A percentile compares a stretch with the other conserved stretches of the same genome.
Conservation (phyloP, 2,888 invertebrate species). For the Drosophila antonietae region DNA sequence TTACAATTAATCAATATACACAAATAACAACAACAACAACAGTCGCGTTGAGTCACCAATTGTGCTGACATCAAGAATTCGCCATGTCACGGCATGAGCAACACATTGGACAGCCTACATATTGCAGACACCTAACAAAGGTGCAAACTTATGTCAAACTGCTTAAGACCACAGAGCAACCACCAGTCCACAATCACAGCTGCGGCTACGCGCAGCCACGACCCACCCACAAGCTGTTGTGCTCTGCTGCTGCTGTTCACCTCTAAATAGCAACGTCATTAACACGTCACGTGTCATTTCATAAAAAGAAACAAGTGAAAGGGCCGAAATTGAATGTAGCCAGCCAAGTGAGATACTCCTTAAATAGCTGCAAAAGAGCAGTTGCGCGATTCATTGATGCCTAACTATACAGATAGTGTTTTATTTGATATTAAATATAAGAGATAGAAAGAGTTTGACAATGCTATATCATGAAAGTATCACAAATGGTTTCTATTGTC, state of each 20-base stretch:
- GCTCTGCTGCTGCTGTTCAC: neutral
- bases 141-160: slow-evolving; percentile 36
- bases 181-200: slow-evolving; percentile 27
- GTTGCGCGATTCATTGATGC: neutral
- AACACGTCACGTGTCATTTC: slow-evolving; percentile 41
- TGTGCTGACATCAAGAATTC: slow-evolving; percentile 32
- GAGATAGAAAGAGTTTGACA: neutral
- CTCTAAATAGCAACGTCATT: slow-evolving; percentile 49
- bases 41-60: slow-evolving; percentile 41
- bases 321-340: neutral
- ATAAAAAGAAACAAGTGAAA: slow-evolving; percentile 5
- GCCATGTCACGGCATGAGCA: slow-evolving; percentile 48
- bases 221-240: neutral
- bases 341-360: neutral
- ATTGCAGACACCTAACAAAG: slow-evolving; percentile 28
- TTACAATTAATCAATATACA: slow-evolving; percentile 57
- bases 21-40: neutral
- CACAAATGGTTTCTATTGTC: too few species aligned
- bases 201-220: neutral
- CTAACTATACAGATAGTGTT: neutral
- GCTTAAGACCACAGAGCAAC: slow-evolving; percentile 39
- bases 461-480: neutral
- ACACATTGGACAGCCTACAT: slow-evolving; percentile 53
- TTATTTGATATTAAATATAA: neutral
- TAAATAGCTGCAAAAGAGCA: neutral